Conservation (phyloP, 2,888 invertebrate species). For the Zaprionus lineosus region DNA sequence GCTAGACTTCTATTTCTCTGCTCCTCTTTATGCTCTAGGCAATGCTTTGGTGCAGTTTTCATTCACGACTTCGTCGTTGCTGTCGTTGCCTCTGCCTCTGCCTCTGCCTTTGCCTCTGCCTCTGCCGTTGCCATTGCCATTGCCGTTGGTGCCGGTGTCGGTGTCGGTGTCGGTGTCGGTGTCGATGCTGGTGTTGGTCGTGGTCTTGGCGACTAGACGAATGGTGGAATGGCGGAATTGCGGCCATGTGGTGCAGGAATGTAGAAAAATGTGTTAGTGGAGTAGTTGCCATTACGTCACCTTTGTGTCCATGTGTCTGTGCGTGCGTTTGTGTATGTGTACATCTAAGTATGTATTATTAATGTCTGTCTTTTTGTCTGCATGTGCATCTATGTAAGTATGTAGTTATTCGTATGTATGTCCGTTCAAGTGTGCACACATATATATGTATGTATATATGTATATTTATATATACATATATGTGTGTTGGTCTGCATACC, state of each 20-base stretch:
- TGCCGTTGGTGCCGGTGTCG: not conserved
- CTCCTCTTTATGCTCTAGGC: constrained; percentile 32
- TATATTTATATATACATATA: not conserved
- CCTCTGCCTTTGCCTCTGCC: constrained; percentile 10
- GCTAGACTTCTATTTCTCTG: constrained; percentile 24
- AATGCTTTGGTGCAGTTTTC: constrained; percentile 50
- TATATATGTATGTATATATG: not conserved
- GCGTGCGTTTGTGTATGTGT: constrained; percentile 18
- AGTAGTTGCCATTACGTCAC: constrained; percentile 83
- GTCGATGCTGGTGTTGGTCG: not conserved
- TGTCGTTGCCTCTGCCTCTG: constrained; percentile 16
- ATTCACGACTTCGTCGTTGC: constrained; percentile 41
- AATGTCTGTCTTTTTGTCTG: not conserved
- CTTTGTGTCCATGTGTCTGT: constrained; percentile 52
- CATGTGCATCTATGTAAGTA: constrained; percentile 6
- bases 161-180: not conserved
- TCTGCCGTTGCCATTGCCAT: constrained; percentile 10
- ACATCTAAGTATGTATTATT: constrained; percentile 24
- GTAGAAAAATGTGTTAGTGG: constrained; percentile 83
- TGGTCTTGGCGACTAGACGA: constrained; percentile 12
- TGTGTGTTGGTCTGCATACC: constrained; percentile 25
- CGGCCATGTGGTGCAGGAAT: constrained; percentile 73
- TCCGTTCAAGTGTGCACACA: too few relatives aligned
- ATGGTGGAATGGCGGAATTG: constrained; percentile 3
- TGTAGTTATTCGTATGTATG: not conserved